Conservation (phyloP, 2,797 vertebrate species). For the Lateolabrax maculatus region DNA sequence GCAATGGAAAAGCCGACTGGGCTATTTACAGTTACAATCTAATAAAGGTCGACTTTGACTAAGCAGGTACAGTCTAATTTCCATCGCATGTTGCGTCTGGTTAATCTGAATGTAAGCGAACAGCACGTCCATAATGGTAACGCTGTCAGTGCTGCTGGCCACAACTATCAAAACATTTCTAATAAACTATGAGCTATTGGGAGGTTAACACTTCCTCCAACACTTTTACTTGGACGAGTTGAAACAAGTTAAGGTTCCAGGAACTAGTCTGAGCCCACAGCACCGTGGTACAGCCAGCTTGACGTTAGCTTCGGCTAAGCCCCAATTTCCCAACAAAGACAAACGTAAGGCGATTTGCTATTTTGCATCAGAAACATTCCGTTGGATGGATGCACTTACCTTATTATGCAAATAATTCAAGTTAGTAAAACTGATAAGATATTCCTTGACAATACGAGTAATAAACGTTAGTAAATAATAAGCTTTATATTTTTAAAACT, state of each 20-base stretch:
- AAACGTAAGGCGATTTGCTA: slow-evolving; percentile 17
- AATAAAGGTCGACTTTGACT: neutral
- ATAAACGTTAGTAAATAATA: slow-evolving; percentile 53
- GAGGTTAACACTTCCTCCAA: rapidly evolving
- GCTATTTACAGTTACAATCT: neutral
- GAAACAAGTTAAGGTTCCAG: slow-evolving; percentile 24
- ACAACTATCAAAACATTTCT: neutral
- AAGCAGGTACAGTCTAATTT: slow-evolving; percentile 20
- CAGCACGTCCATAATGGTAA: neutral
- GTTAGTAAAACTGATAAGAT: neutral
- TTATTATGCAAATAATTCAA: slow-evolving; percentile 27
- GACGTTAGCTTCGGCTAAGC: slow-evolving; percentile 62
- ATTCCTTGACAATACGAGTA: slow-evolving; percentile 20
- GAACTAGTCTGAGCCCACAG: slow-evolving; percentile 56
- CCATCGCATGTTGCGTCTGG: neutral
- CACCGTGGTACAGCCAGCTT: slow-evolving; percentile 20
- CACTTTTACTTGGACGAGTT: neutral
- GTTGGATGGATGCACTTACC: slow-evolving; percentile 65
- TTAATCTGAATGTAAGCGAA: slow-evolving; percentile 27
- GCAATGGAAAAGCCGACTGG: rapidly evolving
- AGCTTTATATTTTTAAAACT: slow-evolving; percentile 58
- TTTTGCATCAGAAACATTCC: neutral
- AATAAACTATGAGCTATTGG: neutral
- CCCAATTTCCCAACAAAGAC: slow-evolving; percentile 69
- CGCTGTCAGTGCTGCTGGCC: neutral